Evolutionary conservation across 2,797 vertebrate species (phyloP).

Genomic region (Dallia pectoralis): DNA sequence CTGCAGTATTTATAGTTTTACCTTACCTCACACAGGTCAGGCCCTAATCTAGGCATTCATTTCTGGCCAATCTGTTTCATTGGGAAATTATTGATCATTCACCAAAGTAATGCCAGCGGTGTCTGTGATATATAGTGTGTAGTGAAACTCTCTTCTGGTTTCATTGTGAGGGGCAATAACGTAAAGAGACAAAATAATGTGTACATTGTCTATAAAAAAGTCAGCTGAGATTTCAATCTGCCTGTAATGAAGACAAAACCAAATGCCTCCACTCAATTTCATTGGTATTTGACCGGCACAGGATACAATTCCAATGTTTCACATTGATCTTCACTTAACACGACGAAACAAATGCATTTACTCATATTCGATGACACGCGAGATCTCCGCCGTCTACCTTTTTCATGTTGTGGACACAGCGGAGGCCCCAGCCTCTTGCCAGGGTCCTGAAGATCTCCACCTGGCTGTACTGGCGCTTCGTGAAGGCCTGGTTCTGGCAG

Average conservation of each 20-base stretch:
- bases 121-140: too few relatives aligned
- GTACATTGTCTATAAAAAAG: not conserved
- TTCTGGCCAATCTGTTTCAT: too few relatives aligned
- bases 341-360: not conserved
- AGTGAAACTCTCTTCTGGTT: too few relatives aligned
- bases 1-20: too few relatives aligned
- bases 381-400: constrained; percentile 74
- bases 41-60: too few relatives aligned
- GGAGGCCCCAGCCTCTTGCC: constrained; percentile 94
- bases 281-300: too few relatives aligned
- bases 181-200: not conserved
- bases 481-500: constrained; percentile 96
- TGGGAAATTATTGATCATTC: too few relatives aligned
- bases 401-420: constrained; percentile 90
- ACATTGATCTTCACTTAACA: not conserved
- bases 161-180: too few relatives aligned
- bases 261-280: not conserved
- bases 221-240: not conserved
- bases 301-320: not conserved
- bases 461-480: constrained; percentile 91
- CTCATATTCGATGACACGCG: not conserved
- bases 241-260: not conserved
- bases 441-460: constrained; percentile 95
- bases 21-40: too few relatives aligned
- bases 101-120: too few relatives aligned